A percentile compares a stretch with the other conserved stretches of the same genome.
These are phyloP conservation scores for Spodoptera litura DNA, from an alignment of 1,140 invertebrate genomes.

Conservation along the genomic window DNA sequence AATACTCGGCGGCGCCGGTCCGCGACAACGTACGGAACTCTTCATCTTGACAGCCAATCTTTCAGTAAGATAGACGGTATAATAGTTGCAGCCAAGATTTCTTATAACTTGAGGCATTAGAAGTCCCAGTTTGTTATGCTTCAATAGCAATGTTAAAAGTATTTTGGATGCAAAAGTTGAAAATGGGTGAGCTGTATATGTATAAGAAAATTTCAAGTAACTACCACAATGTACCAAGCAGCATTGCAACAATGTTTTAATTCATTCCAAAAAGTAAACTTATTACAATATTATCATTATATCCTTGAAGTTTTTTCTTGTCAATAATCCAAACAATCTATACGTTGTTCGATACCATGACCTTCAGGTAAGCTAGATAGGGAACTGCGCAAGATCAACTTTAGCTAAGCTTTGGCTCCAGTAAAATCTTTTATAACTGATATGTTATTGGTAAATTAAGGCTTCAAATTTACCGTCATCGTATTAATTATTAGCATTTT, in stretches of 20 bases:
- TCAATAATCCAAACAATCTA: constrained; percentile 56
- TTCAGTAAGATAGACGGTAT: constrained; percentile 46
- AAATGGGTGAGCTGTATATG: too few species aligned
- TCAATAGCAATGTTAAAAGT: too few species aligned
- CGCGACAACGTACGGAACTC: constrained; percentile 57
- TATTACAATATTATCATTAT: constrained; percentile 51
- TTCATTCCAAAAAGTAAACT: constrained; percentile 40
- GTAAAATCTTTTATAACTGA: neutral
- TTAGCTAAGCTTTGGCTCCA: neutral
- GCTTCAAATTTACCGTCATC: neutral
- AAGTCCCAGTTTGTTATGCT: too few species aligned
- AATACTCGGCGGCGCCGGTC: constrained; percentile 62
- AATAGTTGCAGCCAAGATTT: constrained; percentile 23
- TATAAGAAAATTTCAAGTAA: too few species aligned
- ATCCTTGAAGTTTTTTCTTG: constrained; percentile 52
- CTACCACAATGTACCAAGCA: too few species aligned
- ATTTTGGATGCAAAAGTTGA: too few species aligned
- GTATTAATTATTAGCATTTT: neutral
- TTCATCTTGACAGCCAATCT: constrained; percentile 58
- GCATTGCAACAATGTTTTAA: neutral
- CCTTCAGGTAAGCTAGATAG: constrained; percentile 50
- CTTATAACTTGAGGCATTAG: constrained; percentile 16
- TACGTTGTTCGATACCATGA: constrained; percentile 49
- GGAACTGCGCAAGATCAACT: constrained; percentile 30
- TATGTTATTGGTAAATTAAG: neutral